Evolutionary conservation across 2,797 vertebrate genomes (phyloP).

Genomic region (Chelonia mydas): DNA sequence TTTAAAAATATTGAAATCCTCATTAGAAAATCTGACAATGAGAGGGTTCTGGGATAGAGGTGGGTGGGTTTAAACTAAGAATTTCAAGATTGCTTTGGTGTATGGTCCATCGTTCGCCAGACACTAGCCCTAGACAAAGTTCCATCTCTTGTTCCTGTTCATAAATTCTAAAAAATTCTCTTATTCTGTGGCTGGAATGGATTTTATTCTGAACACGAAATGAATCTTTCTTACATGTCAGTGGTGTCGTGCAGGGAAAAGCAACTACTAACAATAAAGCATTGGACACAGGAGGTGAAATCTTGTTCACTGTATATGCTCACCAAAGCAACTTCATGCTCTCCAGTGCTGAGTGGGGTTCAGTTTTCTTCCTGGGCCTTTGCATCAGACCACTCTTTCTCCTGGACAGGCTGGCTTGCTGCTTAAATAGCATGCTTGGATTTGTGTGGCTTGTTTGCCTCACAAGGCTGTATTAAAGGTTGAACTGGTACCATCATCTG

Average conservation of each 20-base stretch:
- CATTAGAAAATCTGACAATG: neutral
- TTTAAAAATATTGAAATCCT: accelerated
- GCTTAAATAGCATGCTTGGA: neutral
- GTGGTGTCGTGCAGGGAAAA: neutral
- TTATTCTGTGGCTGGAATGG: neutral
- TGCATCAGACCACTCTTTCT: neutral
- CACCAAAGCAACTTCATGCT: conserved; percentile 31
- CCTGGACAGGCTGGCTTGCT: neutral
- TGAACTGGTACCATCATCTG: neutral
- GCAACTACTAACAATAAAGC: conserved; percentile 20
- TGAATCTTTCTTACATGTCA: neutral
- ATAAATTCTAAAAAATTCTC: neutral
- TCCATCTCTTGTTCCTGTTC: neutral
- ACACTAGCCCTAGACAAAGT: accelerated
- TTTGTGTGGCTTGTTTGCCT: neutral
- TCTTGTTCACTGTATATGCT: neutral
- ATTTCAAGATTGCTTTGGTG: neutral
- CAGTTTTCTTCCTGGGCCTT: neutral
- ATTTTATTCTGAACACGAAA: neutral
- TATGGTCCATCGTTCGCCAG: accelerated
- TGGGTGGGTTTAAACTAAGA: neutral
- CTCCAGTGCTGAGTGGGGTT: neutral
- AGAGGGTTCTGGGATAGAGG: neutral
- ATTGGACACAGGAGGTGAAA: neutral
- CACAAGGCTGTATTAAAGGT: neutral